Base-by-base conservation (phyloP, 2,797 vertebrate genomes). In the Crenichthys baileyi region DNA sequence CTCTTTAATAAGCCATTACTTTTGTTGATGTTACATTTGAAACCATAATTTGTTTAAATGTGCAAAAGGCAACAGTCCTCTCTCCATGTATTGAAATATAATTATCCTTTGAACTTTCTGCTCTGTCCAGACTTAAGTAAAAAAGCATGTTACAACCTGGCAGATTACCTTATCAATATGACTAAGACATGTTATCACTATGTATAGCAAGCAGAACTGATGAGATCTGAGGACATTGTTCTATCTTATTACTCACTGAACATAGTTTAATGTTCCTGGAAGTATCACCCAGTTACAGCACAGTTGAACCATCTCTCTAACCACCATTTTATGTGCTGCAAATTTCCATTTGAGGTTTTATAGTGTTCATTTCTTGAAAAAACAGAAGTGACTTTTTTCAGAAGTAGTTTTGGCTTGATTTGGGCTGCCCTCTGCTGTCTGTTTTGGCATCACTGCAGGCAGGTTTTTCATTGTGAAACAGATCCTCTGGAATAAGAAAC, bases 1-100 rank as follows among this genome's bases (percentile, higher is more conserved):
- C 97, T 97, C 96, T 95, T 93, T 97, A 97, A 97, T 98, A 96
- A 96, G 96, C 97, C 97, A 97, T 97, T 97, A 95, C 96, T 96
- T 97, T 95, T 96, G 95, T 97, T 97, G 96, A 97, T 95, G 94
- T 94, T 95, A 96, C 94, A 95, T 97, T 96, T 97, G 95, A 97
- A 97, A 96, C 98, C 96, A 97, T 97, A 96, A 97, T 97, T 96
- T 95, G 93, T 97, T 96, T 96, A 96, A 97, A 22, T 96, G 95
- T 96, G 96, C 96, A 96, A 97, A 96, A 94, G 92, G 93, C n/a
- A 31, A 36, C 16, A 1, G 3, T 5, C n/a, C 71, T 70, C n/a
- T 90, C 91, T 24, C 4, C 36, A 36, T 36, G 16, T 71, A 55
- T 55, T 26, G 68, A 63, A 83, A 73, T 61, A 70, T 53, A 39